Evolutionary conservation across 2,797 vertebrate genomes (phyloP).

Genomic region (Periophthalmus magnuspinnatus): DNA sequence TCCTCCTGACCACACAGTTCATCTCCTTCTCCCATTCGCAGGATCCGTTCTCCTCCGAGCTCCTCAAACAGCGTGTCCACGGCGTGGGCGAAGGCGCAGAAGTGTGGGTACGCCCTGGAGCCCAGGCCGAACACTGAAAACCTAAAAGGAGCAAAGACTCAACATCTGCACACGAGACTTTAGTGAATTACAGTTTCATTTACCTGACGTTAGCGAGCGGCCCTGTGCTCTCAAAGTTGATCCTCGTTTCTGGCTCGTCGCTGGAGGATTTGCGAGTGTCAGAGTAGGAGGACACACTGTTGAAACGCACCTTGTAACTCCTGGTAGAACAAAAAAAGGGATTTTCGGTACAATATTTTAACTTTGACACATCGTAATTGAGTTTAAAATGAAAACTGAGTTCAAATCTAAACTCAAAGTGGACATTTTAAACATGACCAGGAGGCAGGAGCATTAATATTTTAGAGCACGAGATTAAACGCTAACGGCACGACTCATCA

Average conservation of each 20-base stretch:
- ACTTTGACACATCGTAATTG: no score
- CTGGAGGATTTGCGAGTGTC: conserved; percentile 91
- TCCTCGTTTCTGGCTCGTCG: conserved; percentile 85
- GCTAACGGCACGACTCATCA: no score
- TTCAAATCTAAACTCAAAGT: no score
- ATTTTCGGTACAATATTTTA: neutral
- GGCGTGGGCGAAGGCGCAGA: conserved; percentile 97
- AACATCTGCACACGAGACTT: no score
- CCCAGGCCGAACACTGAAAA: conserved; percentile 98
- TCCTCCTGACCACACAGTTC: conserved; percentile 98
- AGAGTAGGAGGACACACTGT: conserved; percentile 95
- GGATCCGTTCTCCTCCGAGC: conserved; percentile 96
- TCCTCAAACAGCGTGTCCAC: conserved; percentile 97
- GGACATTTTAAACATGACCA: no score
- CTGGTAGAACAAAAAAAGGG: conserved; percentile 58
- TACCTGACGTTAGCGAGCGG: conserved; percentile 96
- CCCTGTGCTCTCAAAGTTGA: conserved; percentile 94
- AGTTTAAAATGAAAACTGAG: no score
- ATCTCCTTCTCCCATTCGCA: conserved; percentile 97
- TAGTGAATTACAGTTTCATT: neutral
- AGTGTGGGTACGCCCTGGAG: conserved; percentile 96
- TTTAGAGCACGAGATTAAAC: no score
- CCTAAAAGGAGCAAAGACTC: conserved; percentile 66
- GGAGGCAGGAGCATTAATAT: no score
- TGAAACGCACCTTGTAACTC: conserved; percentile 98